Base-by-base conservation (phyloP, 2,888 invertebrate species). In the Galerucella calmariensis region DNA sequence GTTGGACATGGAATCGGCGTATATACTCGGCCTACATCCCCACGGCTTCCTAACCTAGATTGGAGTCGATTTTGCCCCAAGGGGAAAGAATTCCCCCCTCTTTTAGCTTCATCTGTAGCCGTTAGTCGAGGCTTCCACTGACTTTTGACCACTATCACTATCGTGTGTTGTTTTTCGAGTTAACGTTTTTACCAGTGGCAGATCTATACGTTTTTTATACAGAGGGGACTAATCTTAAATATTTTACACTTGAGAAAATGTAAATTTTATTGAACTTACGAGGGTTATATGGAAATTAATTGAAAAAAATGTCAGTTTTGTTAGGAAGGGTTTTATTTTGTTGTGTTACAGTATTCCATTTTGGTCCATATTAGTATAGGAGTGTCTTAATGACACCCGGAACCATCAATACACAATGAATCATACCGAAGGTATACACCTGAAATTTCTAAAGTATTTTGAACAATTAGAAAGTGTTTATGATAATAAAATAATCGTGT, bases 11-110 rank as follows among this genome's bases (percentile, higher is more conserved):
- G 83, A 80, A 79, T 78, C 80, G 80, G 81, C 79, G 87, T 87
- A 85, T 88, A 88, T 88, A 87, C 86, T 85, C 86, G 86, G 82
- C 86, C 86, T 86, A 87, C 86, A 87, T 87, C 87, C 87, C 87
- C 87, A 87, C 87, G 84, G 83, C 83, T 84, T 79, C 79, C 77
- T 84, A 84, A 87, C 87, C 87, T 87, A 87, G 82, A 83, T 84
- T 76, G 81, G 75, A 74, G 76, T 63, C 80, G 81, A 77, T 78
- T 77, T 78, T 75, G 79, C 79, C 80, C 77, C 74, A 76, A 70
- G 75, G 69, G 75, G 65, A 66, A 78, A 78, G 79, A 79, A 81
- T 69, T 41, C 79, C 81, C 79, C 81, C 79, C 80, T 77, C 75
- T 72, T 20, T 20, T 71, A 65, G 65, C 73, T 73, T 76, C 72